phyloP scores from a whole-genome alignment of 2,888 invertebrate species.

The Glyphotaelius pellucidus region DNA sequence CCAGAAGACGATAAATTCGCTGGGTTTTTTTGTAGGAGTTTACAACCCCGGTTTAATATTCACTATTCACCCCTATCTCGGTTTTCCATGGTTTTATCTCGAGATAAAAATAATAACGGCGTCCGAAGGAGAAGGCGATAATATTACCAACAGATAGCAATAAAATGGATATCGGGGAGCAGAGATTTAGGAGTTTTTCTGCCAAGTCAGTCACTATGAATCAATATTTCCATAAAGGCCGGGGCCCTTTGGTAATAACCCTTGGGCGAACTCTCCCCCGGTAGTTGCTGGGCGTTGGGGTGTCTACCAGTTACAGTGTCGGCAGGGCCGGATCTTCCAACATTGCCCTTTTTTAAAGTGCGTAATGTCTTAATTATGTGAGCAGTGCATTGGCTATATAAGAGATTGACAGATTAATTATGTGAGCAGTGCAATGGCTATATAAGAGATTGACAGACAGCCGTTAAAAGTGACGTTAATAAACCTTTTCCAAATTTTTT shows the following conservation, averaged over 20 bases:
- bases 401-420: too few relatives aligned
- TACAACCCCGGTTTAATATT: conserved; percentile 57
- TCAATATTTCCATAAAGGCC: conserved; percentile 67
- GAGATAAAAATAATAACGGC: conserved; percentile 62
- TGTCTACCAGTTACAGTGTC: conserved; percentile 64
- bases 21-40: conserved; percentile 47
- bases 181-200: conserved; percentile 67
- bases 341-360: neutral
- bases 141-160: conserved; percentile 66
- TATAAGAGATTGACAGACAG: too few relatives aligned
- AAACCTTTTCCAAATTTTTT: too few relatives aligned
- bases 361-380: too few relatives aligned
- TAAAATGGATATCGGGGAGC: conserved; percentile 65
- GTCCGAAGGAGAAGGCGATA: conserved; percentile 61
- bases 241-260: conserved; percentile 62
- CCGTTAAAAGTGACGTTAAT: too few relatives aligned
- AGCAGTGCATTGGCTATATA: too few relatives aligned
- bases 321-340: conserved; percentile 50
- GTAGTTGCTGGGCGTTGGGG: conserved; percentile 30
- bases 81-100: conserved; percentile 57
- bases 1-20: neutral
- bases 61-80: conserved; percentile 53
- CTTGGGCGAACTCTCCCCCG: conserved; percentile 56
- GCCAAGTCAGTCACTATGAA: conserved; percentile 67
- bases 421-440: too few relatives aligned